A percentile compares a stretch with the other conserved stretches of the same genome.
Evolutionary conservation across 2,113 vertebrate species (phyloP).

Genomic region (Hylia prasina): DNA sequence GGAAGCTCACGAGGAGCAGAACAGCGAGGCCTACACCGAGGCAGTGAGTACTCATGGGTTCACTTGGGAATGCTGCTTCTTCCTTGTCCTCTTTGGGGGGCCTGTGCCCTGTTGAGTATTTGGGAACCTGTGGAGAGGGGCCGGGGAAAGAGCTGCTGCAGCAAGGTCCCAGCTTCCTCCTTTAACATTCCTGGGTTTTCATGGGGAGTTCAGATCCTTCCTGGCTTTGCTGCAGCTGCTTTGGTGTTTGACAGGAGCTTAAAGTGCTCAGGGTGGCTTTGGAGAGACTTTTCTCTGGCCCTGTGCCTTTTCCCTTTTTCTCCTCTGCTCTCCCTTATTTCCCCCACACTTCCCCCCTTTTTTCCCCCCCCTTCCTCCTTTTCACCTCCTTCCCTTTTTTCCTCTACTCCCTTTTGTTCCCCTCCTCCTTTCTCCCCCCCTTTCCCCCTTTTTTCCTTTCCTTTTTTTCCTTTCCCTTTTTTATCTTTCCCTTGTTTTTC

Average conservation of each 20-base stretch:
- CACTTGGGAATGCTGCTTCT: background rate
- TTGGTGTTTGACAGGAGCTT: background rate
- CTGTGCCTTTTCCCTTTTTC: background rate
- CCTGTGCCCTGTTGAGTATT: background rate
- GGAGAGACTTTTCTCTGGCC: background rate
- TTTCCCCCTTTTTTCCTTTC: too few relatives aligned
- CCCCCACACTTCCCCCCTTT: background rate
- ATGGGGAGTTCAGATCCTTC: background rate
- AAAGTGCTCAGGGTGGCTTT: background rate
- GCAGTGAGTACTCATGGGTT: conserved; percentile 77
- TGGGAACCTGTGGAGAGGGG: background rate
- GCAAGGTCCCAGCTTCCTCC: background rate
- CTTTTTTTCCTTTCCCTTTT: too few relatives aligned
- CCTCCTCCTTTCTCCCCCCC: too few relatives aligned
- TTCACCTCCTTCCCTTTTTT: background rate
- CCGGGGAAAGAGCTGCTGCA: background rate
- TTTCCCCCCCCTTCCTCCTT: background rate
- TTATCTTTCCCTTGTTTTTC: too few relatives aligned
- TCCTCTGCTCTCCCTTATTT: background rate
- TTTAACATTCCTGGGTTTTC: background rate
- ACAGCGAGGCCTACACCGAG: conserved; percentile 93
- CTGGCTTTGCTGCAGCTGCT: accelerated
- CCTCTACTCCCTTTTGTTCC: background rate
- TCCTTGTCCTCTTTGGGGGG: background rate
- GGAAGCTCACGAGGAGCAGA: conserved; percentile 96